Percentiles rank a stretch among this genome's conserved stretches.
These are phyloP conservation scores for Spongilla lacustris DNA, from an alignment of 37 sponge, comb jelly and placozoan genomes.

Conservation along the genomic window DNA sequence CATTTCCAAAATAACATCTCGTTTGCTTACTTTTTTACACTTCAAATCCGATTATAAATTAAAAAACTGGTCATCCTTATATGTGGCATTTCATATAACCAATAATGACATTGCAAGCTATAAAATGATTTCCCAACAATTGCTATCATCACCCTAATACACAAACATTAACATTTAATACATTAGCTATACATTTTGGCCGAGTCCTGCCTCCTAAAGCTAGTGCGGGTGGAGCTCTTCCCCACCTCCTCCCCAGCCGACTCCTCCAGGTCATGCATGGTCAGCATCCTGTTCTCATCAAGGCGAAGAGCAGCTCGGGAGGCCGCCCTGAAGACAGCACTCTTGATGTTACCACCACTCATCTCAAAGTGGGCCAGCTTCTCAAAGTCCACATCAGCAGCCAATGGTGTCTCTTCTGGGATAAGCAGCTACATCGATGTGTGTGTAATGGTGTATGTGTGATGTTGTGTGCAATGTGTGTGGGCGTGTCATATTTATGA, in stretches of 20 bases:
- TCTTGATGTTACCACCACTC: slow-evolving; percentile 82
- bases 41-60: too few species aligned
- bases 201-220: slow-evolving; percentile 74
- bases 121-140: too few species aligned
- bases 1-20: too few species aligned
- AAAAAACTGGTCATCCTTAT: too few species aligned
- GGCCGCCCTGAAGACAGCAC: slow-evolving; percentile 76
- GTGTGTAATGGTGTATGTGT: slow-evolving; percentile 2
- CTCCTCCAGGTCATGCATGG: slow-evolving; percentile 65
- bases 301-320: slow-evolving; percentile 73
- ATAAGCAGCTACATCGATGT: slow-evolving; percentile 54
- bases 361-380: slow-evolving; percentile 61
- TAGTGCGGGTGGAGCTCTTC: slow-evolving; percentile 58
- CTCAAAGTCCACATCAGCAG: slow-evolving; percentile 72
- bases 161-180: too few species aligned
- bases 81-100: too few species aligned
- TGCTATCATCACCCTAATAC: too few species aligned
- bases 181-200: too few species aligned
- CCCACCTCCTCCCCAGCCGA: slow-evolving; percentile 71
- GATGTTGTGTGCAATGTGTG: too few species aligned
- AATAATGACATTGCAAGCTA: too few species aligned
- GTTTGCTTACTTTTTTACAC: too few species aligned
- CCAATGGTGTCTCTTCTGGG: slow-evolving; percentile 75
- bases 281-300: slow-evolving; percentile 6
- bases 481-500: too few species aligned